phyloP scores from a whole-genome alignment of 2,113 vertebrate species.

The Rhynchomys soricoides region DNA sequence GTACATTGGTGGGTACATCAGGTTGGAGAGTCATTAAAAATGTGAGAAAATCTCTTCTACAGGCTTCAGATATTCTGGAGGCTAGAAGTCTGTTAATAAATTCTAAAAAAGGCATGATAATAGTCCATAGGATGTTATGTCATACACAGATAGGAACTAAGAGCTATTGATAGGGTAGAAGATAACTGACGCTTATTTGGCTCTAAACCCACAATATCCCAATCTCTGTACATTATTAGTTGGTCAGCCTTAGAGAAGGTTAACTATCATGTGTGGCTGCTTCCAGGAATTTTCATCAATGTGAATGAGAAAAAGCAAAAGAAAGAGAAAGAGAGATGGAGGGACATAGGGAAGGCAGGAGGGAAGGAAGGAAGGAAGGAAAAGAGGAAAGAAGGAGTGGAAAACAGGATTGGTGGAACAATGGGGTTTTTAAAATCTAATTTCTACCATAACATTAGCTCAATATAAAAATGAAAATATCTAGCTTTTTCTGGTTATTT shows the following conservation, averaged over 20 bases:
- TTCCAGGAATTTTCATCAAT: not conserved
- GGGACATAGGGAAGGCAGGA: fast-evolving
- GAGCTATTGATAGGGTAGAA: not conserved
- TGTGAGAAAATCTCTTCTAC: not conserved
- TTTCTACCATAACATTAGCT: not conserved
- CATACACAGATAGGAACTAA: not conserved
- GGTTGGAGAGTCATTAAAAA: too few relatives aligned
- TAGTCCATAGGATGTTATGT: not conserved
- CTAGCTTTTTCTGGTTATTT: not conserved
- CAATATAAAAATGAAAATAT: not conserved
- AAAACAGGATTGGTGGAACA: too few relatives aligned
- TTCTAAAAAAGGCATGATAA: not conserved
- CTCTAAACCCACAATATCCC: not conserved
- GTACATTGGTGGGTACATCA: too few relatives aligned
- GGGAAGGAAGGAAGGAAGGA: fast-evolving
- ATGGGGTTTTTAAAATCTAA: not conserved
- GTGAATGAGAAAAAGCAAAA: not conserved
- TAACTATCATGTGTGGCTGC: not conserved
- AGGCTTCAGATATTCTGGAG: not conserved
- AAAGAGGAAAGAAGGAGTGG: not conserved
- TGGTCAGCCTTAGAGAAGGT: not conserved
- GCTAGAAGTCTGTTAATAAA: not conserved
- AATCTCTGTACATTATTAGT: not conserved
- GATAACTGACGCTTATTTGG: not conserved
- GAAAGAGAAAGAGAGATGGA: not conserved